phyloP scores from a whole-genome alignment of 2,888 invertebrate genomes.

The Calliphora vomitoria region DNA sequence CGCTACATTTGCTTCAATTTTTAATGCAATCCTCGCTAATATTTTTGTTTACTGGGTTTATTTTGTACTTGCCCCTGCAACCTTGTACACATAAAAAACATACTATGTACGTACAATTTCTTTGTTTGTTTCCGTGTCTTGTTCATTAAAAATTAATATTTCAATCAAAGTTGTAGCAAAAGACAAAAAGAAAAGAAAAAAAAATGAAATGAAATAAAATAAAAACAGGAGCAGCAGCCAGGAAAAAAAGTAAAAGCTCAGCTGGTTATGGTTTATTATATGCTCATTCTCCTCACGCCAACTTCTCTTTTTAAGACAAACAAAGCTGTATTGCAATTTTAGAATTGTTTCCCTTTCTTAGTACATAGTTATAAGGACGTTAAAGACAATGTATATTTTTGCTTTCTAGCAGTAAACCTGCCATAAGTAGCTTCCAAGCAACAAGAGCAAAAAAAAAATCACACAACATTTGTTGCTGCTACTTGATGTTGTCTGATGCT shows the following conservation, averaged over 20 bases:
- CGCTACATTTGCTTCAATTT: too few species aligned
- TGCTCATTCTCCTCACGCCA: conserved; percentile 14
- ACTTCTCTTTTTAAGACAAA: background rate
- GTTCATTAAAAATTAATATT: conserved; percentile 76
- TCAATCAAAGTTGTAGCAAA: conserved; percentile 75
- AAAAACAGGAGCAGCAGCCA: conserved; percentile 22
- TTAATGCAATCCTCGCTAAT: too few species aligned
- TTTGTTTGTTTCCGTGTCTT: conserved; percentile 73
- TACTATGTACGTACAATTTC: conserved; percentile 56
- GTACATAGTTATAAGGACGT: background rate
- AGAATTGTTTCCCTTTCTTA: background rate
- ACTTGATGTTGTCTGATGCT: conserved; percentile 53
- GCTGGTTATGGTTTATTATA: conserved; percentile 77
- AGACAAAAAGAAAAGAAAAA: conserved; percentile 23
- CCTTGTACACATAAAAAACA: conserved; percentile 45
- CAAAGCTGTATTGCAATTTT: conserved; percentile 50
- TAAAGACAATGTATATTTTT: conserved; percentile 1
- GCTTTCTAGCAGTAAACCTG: background rate
- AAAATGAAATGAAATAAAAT: conserved; percentile 27
- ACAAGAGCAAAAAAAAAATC: conserved; percentile 7
- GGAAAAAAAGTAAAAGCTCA: conserved; percentile 62
- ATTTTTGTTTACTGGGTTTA: conserved; percentile 18
- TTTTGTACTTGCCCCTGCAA: conserved; percentile 31
- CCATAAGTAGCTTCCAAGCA: background rate
- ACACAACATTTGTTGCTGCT: conserved; percentile 45